phyloP scores from a whole-genome alignment of 2,797 vertebrate species.

The Eulemur mongoz region DNA sequence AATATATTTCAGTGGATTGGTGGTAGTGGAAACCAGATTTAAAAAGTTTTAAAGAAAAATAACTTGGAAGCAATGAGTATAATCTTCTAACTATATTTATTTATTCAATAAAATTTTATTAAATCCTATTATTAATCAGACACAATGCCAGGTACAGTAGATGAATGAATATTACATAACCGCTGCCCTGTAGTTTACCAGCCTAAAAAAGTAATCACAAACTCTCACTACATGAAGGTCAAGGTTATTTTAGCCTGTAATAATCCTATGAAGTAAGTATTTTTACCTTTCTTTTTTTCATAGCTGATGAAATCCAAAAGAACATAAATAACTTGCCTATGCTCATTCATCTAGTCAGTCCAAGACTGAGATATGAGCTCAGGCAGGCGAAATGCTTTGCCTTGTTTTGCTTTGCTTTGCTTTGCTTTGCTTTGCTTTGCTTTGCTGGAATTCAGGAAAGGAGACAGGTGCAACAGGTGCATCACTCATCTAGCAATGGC shows the following conservation, averaged over 20 bases:
- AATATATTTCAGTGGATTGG: not conserved
- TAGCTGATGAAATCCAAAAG: not conserved
- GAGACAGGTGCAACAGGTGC: not conserved
- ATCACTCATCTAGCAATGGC: not conserved
- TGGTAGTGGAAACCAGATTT: not conserved
- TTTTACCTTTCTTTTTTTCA: not conserved
- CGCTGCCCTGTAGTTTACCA: not conserved
- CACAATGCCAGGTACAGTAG: not conserved
- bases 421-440: not conserved
- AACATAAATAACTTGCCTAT: not conserved
- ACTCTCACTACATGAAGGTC: not conserved
- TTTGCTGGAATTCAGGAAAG: not conserved
- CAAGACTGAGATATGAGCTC: not conserved
- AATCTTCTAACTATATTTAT: not conserved
- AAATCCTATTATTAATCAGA: not conserved
- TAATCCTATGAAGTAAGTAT: not conserved
- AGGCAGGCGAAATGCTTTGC: not conserved
- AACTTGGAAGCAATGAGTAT: not conserved
- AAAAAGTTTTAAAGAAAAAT: not conserved
- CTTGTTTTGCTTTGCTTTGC: too few relatives aligned
- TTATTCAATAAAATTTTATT: not conserved
- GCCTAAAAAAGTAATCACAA: not conserved
- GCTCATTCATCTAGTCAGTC: not conserved
- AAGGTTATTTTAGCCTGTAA: not conserved
- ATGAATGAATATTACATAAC: not conserved